phyloP scores from a whole-genome alignment of 2,888 invertebrate species.

The Pollenia griseotomentosa region DNA sequence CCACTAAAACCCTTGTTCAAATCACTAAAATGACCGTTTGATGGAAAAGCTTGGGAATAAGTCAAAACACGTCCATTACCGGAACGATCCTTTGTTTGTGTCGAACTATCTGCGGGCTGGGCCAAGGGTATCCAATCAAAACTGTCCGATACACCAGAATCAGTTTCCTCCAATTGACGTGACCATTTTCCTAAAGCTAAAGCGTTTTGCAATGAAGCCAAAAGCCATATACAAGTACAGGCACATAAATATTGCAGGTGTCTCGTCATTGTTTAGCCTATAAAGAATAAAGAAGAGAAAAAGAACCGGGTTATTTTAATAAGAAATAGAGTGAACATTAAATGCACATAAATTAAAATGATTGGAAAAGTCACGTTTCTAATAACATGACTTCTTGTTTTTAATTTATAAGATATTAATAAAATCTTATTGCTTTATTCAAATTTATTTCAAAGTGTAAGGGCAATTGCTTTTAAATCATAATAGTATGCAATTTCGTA shows the following conservation, averaged over 20 bases:
- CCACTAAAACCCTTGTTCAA: slow-evolving; percentile 74
- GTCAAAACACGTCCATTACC: slow-evolving; percentile 83
- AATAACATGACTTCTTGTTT: slow-evolving; percentile 19
- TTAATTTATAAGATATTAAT: slow-evolving; percentile 5
- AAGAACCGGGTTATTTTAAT: slow-evolving; percentile 13
- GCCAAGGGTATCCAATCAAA: slow-evolving; percentile 86
- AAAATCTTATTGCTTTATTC: not conserved
- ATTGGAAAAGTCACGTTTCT: slow-evolving; percentile 23
- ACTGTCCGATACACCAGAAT: slow-evolving; percentile 77
- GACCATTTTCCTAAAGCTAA: slow-evolving; percentile 82
- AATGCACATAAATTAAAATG: not conserved
- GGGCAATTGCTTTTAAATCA: not conserved
- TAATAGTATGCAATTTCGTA: not conserved
- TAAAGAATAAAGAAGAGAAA: slow-evolving; percentile 37
- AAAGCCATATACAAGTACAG: slow-evolving; percentile 76
- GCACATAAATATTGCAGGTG: slow-evolving; percentile 75
- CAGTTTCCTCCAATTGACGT: slow-evolving; percentile 81
- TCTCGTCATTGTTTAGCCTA: slow-evolving; percentile 80
- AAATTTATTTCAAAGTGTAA: not conserved
- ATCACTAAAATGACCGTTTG: slow-evolving; percentile 81
- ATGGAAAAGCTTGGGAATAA: slow-evolving; percentile 82
- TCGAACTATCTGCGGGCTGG: slow-evolving; percentile 79
- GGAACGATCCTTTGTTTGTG: slow-evolving; percentile 79
- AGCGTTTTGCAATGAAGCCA: slow-evolving; percentile 63
- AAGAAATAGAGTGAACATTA: not conserved